These are phyloP conservation scores for Epinephelus moara DNA, from an alignment of 2,113 vertebrate genomes.

Conservation along the genomic window DNA sequence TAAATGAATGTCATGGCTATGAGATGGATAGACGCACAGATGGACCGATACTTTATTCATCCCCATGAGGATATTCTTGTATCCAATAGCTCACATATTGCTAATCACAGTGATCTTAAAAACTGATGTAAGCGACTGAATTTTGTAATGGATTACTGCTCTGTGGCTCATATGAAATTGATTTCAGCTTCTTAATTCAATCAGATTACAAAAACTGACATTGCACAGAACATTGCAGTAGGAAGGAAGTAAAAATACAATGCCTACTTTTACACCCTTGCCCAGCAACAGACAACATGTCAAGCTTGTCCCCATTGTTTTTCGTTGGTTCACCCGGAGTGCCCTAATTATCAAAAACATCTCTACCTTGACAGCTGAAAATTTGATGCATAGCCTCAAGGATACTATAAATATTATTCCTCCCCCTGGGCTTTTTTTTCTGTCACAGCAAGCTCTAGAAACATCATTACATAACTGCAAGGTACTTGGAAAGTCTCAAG, in stretches of 20 bases:
- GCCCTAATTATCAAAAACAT: slow-evolving; percentile 14
- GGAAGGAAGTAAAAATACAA: background rate
- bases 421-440: background rate
- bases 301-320: background rate
- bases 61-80: too few species aligned
- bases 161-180: background rate
- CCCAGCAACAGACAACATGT: background rate
- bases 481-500: slow-evolving; percentile 4
- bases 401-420: slow-evolving; percentile 17
- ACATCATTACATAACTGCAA: slow-evolving; percentile 16
- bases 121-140: background rate
- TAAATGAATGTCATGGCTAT: slow-evolving; percentile 10
- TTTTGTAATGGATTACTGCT: slow-evolving; percentile 1
- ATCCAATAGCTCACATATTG: too few species aligned
- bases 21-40: too few species aligned
- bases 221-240: background rate
- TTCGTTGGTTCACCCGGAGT: background rate
- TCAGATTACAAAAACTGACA: background rate
- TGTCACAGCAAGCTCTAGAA: background rate
- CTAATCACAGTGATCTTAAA: slow-evolving; percentile 24
- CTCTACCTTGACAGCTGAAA: background rate
- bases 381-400: slow-evolving; percentile 5
- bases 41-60: too few species aligned
- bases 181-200: slow-evolving; percentile 2
- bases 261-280: background rate